phyloP scores from a whole-genome alignment of 2,888 invertebrate species.

The Campopleginae sp. region DNA sequence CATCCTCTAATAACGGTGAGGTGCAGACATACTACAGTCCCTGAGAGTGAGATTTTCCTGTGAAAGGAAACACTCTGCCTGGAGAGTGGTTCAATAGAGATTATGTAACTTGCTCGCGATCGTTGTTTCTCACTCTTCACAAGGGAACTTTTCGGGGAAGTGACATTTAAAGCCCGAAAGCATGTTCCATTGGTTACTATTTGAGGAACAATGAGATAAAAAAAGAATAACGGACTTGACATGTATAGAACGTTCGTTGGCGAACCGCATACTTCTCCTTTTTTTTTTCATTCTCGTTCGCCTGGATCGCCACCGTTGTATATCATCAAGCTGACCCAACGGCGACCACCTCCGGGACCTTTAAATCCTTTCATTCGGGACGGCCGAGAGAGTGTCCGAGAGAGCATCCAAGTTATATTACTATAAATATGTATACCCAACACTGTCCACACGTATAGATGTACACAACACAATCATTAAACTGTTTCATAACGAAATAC shows the following conservation, averaged over 20 bases:
- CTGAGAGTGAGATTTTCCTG: not conserved
- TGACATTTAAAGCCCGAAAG: constrained; percentile 32
- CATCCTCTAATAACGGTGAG: not conserved
- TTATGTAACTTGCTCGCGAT: not conserved
- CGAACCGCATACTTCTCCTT: constrained; percentile 38
- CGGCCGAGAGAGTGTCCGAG: constrained; percentile 46
- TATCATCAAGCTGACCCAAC: constrained; percentile 66
- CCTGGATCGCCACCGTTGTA: constrained; percentile 62
- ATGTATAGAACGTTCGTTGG: constrained; percentile 35
- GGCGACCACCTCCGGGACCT: constrained; percentile 69
- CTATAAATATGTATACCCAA: not conserved
- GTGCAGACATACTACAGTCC: not conserved
- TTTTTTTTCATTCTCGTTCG: constrained; percentile 38
- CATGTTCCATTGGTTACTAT: constrained; percentile 28
- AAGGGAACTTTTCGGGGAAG: constrained; percentile 20
- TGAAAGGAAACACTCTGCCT: not conserved
- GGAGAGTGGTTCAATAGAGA: not conserved
- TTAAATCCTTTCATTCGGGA: constrained; percentile 68
- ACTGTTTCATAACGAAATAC: not conserved
- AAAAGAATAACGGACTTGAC: constrained; percentile 46
- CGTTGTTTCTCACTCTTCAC: not conserved
- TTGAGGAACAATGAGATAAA: constrained; percentile 1
- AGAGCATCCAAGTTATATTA: constrained; percentile 2
- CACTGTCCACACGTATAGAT: not conserved
- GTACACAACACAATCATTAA: constrained; percentile 4